Conservation (phyloP, 2,888 invertebrate genomes). For the Cephus rjabovi region DNA sequence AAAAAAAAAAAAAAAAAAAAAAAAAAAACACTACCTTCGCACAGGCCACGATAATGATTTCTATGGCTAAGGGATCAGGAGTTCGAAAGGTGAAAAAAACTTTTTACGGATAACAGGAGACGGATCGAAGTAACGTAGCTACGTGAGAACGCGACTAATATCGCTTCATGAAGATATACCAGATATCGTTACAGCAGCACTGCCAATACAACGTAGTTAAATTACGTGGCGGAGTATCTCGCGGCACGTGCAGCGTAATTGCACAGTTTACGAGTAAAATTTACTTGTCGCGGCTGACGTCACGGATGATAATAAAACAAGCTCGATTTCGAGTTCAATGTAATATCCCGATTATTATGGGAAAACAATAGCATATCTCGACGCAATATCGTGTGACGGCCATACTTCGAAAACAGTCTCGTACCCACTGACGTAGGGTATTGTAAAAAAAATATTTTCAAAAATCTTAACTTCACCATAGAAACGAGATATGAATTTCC, state of each 20-base stretch:
- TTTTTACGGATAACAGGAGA: not conserved
- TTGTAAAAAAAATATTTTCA: not conserved
- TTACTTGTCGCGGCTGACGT: not conserved
- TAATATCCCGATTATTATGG: not conserved
- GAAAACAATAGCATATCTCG: not conserved
- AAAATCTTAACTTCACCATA: not conserved
- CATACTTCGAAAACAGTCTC: not conserved
- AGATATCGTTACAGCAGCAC: not conserved
- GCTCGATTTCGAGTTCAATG: not conserved
- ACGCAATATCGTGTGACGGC: not conserved
- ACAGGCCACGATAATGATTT: not conserved
- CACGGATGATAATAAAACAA: not conserved
- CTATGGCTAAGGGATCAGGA: not conserved
- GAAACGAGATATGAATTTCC: not conserved
- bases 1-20: too few relatives aligned
- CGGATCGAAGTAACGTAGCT: not conserved
- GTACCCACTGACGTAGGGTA: not conserved
- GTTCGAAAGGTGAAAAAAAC: not conserved
- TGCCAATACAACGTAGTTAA: not conserved
- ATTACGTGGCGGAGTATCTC: not conserved
- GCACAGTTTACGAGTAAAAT: not conserved
- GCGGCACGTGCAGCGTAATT: not conserved
- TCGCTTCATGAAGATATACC: not conserved
- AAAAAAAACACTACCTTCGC: not conserved
- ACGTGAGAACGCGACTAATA: not conserved